Evolutionary conservation across 1,140 invertebrate species (phyloP).

Genomic region (Limonius californicus): DNA sequence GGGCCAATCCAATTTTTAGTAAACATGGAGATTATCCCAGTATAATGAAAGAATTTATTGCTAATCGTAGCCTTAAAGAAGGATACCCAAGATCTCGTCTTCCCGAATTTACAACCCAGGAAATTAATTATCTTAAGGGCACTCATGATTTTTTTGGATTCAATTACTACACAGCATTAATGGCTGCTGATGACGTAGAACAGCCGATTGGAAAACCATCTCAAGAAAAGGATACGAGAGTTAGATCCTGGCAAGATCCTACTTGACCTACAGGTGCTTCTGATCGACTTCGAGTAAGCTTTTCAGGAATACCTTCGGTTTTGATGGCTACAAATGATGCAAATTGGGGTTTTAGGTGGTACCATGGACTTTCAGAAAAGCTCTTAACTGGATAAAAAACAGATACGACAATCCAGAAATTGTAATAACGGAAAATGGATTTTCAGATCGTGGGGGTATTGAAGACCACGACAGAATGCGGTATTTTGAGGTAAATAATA

Average conservation of each 20-base stretch:
- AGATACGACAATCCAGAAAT: constrained; percentile 64
- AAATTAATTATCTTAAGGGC: constrained; percentile 46
- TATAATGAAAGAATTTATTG: constrained; percentile 53
- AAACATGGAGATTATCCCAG: constrained; percentile 58
- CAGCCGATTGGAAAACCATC: background rate
- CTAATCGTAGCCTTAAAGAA: constrained; percentile 50
- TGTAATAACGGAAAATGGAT: constrained; percentile 73
- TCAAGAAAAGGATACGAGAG: constrained; percentile 28
- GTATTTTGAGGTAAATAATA: constrained; percentile 42
- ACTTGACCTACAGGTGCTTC: constrained; percentile 34
- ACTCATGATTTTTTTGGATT: constrained; percentile 52
- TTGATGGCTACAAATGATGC: background rate
- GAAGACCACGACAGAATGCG: constrained; percentile 51
- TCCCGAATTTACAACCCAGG: constrained; percentile 54
- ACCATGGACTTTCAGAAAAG: constrained; percentile 63
- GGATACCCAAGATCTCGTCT: constrained; percentile 54
- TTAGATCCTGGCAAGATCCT: constrained; percentile 26
- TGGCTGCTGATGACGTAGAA: background rate
- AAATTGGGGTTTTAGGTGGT: constrained; percentile 41
- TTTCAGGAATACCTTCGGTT: background rate
- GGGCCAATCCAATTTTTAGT: constrained; percentile 61
- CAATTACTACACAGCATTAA: constrained; percentile 53
- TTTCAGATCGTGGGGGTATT: constrained; percentile 49
- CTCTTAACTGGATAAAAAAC: constrained; percentile 64
- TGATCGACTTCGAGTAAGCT: constrained; percentile 41